Evolutionary conservation across 2,113 vertebrate species (phyloP).

Genomic region (Peucedramus taeniatus): DNA sequence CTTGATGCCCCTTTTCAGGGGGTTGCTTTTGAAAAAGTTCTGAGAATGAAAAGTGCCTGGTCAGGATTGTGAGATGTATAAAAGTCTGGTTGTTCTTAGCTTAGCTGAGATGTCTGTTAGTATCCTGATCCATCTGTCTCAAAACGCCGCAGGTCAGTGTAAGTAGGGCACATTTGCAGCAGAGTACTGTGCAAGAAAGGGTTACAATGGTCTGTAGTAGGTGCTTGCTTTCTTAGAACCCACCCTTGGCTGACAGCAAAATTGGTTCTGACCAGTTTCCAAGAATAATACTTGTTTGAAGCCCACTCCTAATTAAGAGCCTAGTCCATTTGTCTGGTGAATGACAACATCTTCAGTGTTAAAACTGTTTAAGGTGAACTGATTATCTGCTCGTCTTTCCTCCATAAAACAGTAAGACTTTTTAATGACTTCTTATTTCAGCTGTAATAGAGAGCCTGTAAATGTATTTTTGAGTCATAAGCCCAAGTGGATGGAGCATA

Average conservation of each 20-base stretch:
- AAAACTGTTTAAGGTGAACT: not conserved
- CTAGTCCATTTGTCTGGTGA: not conserved
- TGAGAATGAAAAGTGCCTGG: not conserved
- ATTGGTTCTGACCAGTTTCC: not conserved
- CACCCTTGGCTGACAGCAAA: not conserved
- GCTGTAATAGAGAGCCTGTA: not conserved
- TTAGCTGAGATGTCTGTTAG: not conserved
- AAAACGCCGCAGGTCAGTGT: rapidly evolving
- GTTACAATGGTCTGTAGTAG: not conserved
- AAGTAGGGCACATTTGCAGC: not conserved
- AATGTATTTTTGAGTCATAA: not conserved
- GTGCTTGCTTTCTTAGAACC: not conserved
- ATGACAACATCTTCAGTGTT: not conserved
- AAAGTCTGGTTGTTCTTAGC: not conserved
- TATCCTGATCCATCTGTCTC: not conserved
- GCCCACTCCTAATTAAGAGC: not conserved
- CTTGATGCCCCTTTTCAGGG: not conserved
- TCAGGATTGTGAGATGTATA: not conserved
- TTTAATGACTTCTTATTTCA: not conserved
- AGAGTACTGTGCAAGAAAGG: not conserved
- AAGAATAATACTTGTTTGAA: not conserved
- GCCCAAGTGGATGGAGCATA: not conserved
- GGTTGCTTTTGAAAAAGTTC: not conserved
- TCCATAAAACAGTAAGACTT: not conserved
- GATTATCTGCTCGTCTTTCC: not conserved